These are phyloP conservation scores for Sipunculus nudus DNA, from an alignment of 2,888 invertebrate species.

Conservation along the genomic window DNA sequence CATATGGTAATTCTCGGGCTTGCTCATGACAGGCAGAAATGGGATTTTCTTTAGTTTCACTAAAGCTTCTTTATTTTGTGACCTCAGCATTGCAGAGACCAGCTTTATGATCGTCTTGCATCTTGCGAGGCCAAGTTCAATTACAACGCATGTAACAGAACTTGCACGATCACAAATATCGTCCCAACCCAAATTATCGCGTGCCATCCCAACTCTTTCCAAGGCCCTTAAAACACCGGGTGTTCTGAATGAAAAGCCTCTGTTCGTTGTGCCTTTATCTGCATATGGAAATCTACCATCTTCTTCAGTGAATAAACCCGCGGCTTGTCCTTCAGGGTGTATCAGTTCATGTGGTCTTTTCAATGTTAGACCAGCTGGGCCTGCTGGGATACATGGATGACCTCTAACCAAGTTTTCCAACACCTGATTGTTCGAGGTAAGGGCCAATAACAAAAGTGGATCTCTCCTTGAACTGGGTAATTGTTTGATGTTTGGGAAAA, in stretches of 20 bases:
- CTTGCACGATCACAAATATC: too few relatives aligned
- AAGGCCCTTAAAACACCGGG: too few relatives aligned
- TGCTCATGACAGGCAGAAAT: slow-evolving; percentile 42
- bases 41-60: too few relatives aligned
- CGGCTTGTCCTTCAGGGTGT: slow-evolving; percentile 32
- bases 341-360: slow-evolving; percentile 41
- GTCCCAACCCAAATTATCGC: too few relatives aligned
- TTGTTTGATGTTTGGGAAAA: slow-evolving; percentile 40
- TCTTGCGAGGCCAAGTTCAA: too few relatives aligned
- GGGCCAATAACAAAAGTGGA: slow-evolving; percentile 33
- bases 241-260: too few relatives aligned
- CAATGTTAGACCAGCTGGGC: slow-evolving; percentile 38
- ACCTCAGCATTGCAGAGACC: too few relatives aligned
- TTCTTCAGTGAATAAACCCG: slow-evolving; percentile 35
- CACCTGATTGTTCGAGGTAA: slow-evolving; percentile 41
- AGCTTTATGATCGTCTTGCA: too few relatives aligned
- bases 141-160: too few relatives aligned
- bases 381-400: slow-evolving; percentile 41
- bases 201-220: too few relatives aligned
- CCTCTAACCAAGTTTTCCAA: slow-evolving; percentile 37
- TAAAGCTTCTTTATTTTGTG: too few relatives aligned
- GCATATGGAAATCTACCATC: slow-evolving; percentile 49
- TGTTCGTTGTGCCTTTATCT: too few relatives aligned
- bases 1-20: slow-evolving; percentile 41
- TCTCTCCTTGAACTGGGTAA: slow-evolving; percentile 23